Percentiles rank a stretch among this genome's conserved stretches.
Conservation (phyloP, 2,797 vertebrate genomes). For the Tadarida brasiliensis region DNA sequence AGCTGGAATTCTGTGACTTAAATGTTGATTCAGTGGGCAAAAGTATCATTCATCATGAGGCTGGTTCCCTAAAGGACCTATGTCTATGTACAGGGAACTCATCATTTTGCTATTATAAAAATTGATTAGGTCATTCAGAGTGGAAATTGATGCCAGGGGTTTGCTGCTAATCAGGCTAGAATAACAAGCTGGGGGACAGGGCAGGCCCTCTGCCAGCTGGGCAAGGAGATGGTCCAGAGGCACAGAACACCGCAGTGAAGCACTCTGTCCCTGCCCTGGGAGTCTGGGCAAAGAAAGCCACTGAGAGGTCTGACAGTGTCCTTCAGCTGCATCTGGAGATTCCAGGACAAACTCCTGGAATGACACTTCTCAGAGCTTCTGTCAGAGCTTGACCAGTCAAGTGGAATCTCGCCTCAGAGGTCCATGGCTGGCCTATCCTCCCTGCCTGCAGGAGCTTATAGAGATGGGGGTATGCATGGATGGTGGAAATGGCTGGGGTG, state of each 20-base stretch:
- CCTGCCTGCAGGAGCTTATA: not conserved
- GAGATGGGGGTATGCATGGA: not conserved
- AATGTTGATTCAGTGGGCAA: constrained; percentile 66
- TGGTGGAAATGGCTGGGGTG: not conserved
- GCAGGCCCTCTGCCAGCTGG: constrained; percentile 66
- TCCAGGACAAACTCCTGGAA: constrained; percentile 20
- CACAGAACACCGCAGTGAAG: constrained; percentile 58
- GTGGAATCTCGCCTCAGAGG: not conserved
- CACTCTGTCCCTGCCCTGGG: not conserved
- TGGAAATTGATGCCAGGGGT: constrained; percentile 58
- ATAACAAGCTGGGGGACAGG: constrained; percentile 60
- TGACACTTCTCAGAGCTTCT: not conserved
- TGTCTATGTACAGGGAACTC: constrained; percentile 46
- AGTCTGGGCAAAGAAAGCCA: constrained; percentile 39
- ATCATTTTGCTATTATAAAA: constrained; percentile 79
- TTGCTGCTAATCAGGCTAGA: constrained; percentile 73
- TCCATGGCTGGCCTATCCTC: not conserved
- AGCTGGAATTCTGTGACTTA: constrained; percentile 53
- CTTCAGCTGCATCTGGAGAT: constrained; percentile 35
- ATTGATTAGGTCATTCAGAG: constrained; percentile 72
- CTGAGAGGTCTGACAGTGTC: not conserved
- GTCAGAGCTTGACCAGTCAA: not conserved
- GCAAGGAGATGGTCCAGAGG: constrained; percentile 52
- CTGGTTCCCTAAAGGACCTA: constrained; percentile 33
- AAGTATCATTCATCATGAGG: constrained; percentile 54